These are phyloP conservation scores for Anas bahamensis DNA, from an alignment of 2,797 vertebrate genomes.

Conservation along the genomic window DNA sequence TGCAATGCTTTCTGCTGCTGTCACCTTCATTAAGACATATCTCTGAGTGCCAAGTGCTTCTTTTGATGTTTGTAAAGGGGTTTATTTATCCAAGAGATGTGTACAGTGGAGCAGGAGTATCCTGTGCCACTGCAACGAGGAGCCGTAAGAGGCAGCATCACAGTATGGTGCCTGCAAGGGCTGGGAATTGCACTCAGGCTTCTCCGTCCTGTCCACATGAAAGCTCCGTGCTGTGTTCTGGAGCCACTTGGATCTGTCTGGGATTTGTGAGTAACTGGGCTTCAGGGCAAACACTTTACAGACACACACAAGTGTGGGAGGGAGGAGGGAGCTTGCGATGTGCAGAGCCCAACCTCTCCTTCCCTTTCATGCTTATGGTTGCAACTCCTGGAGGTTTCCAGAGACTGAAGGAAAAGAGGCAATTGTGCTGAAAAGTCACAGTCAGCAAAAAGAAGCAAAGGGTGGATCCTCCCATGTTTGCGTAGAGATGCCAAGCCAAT, in stretches of 20 bases:
- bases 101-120: not conserved
- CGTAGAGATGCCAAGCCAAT: not conserved
- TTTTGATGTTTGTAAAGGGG: not conserved
- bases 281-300: not conserved
- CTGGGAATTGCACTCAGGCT: not conserved
- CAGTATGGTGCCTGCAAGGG: not conserved
- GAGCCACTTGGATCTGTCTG: not conserved
- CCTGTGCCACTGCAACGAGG: not conserved
- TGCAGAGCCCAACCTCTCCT: not conserved
- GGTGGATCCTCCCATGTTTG: not conserved
- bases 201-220: not conserved
- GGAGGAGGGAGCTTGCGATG: not conserved
- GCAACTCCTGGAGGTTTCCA: not conserved
- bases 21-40: constrained; percentile 25
- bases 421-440: not conserved
- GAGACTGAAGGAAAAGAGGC: not conserved
- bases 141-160: not conserved
- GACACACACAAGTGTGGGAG: not conserved
- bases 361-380: not conserved
- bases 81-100: not conserved
- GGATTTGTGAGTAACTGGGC: not conserved
- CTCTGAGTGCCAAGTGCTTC: not conserved
- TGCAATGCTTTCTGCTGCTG: constrained; percentile 19
- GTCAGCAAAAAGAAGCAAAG: not conserved
- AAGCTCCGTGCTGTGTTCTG: not conserved